Percentiles rank a stretch among this genome's conserved stretches.
phyloP scores from a whole-genome alignment of 2,888 invertebrate genomes.

The Artemia sinica region DNA sequence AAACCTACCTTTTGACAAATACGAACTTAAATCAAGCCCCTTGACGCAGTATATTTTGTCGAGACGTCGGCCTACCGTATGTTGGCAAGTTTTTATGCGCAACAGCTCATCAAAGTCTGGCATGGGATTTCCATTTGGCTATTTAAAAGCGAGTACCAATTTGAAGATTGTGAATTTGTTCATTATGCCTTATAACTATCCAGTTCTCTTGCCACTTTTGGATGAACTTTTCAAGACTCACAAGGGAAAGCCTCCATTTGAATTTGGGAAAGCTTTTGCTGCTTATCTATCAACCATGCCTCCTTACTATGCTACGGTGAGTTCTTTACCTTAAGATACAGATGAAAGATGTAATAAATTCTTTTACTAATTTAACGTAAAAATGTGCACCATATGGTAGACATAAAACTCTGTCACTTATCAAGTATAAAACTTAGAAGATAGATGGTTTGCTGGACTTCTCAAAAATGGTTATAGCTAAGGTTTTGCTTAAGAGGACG shows the following conservation, averaged over 20 bases:
- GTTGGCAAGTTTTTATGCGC: conserved; percentile 89
- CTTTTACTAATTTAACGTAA: too few relatives aligned
- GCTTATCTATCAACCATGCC: conserved; percentile 92
- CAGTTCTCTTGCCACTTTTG: conserved; percentile 70
- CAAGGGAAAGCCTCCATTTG: conserved; percentile 71
- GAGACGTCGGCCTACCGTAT: conserved; percentile 77
- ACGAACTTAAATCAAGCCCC: conserved; percentile 92
- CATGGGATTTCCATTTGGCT: conserved; percentile 90
- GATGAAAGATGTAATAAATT: too few relatives aligned
- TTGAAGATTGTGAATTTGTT: conserved; percentile 85
- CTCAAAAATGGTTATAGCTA: too few relatives aligned
- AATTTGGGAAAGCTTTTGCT: conserved; percentile 82
- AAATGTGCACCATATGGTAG: too few relatives aligned
- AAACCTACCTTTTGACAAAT: conserved; percentile 94
- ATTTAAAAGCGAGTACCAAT: conserved; percentile 85
- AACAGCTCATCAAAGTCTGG: conserved; percentile 77
- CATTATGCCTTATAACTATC: conserved; percentile 97
- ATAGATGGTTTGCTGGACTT: too few relatives aligned
- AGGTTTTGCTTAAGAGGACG: too few relatives aligned
- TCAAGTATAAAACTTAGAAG: too few relatives aligned
- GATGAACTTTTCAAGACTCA: conserved; percentile 87
- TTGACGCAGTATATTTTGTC: conserved; percentile 87
- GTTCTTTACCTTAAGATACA: conserved; percentile 25
- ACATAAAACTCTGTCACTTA: too few relatives aligned
- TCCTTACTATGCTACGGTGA: conserved; percentile 69